A percentile compares a stretch with the other conserved stretches of the same genome.
phyloP scores from a whole-genome alignment of 2,113 vertebrate genomes.

The Pseudorectes ferrugineus region DNA sequence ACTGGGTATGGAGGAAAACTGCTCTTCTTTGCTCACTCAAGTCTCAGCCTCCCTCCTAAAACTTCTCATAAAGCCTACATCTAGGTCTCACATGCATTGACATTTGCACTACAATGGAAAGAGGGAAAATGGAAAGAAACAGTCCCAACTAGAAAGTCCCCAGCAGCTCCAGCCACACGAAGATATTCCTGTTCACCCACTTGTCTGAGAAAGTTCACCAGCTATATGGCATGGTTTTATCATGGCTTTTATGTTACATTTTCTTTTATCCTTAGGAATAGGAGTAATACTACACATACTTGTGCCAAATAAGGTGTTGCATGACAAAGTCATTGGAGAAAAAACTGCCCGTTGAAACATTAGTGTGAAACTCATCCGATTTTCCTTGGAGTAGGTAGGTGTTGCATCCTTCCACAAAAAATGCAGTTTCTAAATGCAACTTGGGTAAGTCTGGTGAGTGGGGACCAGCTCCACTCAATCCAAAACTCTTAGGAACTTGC shows the following conservation, averaged over 20 bases:
- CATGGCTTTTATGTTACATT: background rate
- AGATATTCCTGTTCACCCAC: background rate
- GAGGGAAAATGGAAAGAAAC: background rate
- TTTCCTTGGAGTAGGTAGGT: background rate
- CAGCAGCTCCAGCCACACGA: background rate
- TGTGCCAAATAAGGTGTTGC: background rate
- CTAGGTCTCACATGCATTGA: rapidly evolving
- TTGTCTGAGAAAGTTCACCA: background rate
- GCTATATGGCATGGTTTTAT: background rate
- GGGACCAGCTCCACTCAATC: background rate
- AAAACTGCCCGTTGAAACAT: background rate
- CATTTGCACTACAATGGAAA: background rate
- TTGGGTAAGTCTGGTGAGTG: background rate
- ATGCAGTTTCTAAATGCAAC: background rate
- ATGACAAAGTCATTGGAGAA: background rate
- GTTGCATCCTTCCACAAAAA: background rate
- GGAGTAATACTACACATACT: background rate
- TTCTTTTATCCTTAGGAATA: background rate
- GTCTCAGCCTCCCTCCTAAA: background rate
- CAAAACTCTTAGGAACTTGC: background rate
- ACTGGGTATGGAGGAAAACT: background rate
- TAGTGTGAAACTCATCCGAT: background rate
- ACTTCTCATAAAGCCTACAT: background rate
- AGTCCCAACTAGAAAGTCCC: background rate
- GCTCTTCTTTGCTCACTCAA: rapidly evolving